Conservation (phyloP, 2,797 vertebrate genomes). For the Catharus ustulatus region DNA sequence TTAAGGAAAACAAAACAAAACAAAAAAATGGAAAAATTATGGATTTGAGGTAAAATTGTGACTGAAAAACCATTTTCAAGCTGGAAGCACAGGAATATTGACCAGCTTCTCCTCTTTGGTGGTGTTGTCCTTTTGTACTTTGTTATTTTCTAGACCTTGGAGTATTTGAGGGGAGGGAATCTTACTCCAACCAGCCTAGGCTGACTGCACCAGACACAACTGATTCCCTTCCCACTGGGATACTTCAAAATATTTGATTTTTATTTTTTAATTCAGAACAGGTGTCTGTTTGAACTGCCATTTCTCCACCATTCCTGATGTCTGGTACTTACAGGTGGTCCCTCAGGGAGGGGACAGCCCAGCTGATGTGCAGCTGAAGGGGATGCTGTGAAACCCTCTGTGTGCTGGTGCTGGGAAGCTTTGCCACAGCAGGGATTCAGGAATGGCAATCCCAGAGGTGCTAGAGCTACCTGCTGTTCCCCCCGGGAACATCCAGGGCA, state of each 20-base stretch:
- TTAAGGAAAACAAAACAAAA: neutral
- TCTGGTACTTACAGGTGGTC: neutral
- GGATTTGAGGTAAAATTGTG: neutral
- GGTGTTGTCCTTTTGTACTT: neutral
- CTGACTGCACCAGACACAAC: neutral
- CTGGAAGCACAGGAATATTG: neutral
- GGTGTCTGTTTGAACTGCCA: neutral
- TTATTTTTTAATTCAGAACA: neutral
- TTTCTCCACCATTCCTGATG: neutral
- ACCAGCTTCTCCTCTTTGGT: neutral
- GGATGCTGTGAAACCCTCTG: neutral
- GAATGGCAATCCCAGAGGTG: neutral
- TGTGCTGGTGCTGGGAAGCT: neutral
- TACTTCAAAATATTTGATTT: neutral
- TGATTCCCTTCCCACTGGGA: neutral
- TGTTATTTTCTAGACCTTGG: neutral
- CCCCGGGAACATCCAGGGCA: neutral
- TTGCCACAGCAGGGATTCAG: neutral
- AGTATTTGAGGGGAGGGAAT: neutral
- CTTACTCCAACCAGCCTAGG: neutral
- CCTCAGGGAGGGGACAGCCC: neutral
- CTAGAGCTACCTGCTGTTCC: neutral
- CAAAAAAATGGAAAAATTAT: neutral
- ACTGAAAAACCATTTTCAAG: neutral
- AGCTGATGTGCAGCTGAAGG: neutral